Evolutionary conservation across 2,113 vertebrate species (phyloP), one percentile per base, ranked within the genome.

Genomic region (Catharus minimus): DNA sequence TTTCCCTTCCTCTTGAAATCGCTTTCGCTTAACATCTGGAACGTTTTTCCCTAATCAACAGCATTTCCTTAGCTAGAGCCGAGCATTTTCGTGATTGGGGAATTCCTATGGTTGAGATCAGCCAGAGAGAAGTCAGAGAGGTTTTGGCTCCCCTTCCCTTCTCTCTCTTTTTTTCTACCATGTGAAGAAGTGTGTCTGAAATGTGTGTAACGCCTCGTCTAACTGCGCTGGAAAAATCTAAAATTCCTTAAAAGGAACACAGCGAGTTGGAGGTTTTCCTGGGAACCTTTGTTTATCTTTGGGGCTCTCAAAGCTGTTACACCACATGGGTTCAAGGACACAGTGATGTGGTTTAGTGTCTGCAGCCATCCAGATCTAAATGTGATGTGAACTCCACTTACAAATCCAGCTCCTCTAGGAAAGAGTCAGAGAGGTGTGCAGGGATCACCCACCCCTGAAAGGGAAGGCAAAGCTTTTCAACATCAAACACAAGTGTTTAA

Each of bases 1-100:
- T 91, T 90, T 84, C 84, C 56, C n/a, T 44, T 88, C 5, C 5
- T 84, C 77, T 79, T 39, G 24, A 74, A 69, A 74, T 36, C 89
- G 68, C 82, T 96, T 79, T 92, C 10, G 2, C 66, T 93, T 88
- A 83, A 95, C 95, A 96, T 97, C 96, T 97, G 95, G 95, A 96
- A 85, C 64, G 7, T 71, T 93, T 86, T 80, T 58, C 49, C 13
- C 72, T 84, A 73, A 93, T 89, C 87, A 94, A 39, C 93, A 95
- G 91, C 33, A 53, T 92, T 96, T 95, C 93, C 82, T 94, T 81
- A 83, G 82, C 89, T 76, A 56, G 79, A 93, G 71, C 88, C 28
- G 28, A 94, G 67, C 61, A 6, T 93, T 93, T 95, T 82, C 4
- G 11, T 72, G 91, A 89, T 53, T 67, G 91, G 92, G 96, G 93